Evolutionary conservation across 37 sponge, comb jelly and placozoan species (phyloP).

Genomic region (Chondrilla cf. caribensis): DNA sequence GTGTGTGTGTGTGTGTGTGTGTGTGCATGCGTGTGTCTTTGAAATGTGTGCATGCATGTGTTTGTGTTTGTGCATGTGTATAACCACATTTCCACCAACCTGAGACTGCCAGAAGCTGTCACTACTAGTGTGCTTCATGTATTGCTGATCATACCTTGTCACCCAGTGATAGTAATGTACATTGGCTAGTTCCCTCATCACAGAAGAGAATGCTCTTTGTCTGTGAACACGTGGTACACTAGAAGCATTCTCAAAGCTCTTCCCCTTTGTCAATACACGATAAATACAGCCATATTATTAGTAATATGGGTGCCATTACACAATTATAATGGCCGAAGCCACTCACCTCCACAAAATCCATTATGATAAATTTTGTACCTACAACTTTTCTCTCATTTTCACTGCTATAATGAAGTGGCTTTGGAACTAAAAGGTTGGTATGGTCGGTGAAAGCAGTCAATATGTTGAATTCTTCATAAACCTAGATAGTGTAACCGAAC

Average conservation of each 20-base stretch:
- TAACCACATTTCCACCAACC: no score
- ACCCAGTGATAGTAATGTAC: constrained; percentile 5
- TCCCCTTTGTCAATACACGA: neutral
- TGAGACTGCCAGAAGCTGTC: neutral
- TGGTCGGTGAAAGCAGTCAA: neutral
- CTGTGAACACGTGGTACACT: neutral
- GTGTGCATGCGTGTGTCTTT: no score
- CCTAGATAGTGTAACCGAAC: neutral
- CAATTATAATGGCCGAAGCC: no score
- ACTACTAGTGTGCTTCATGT: neutral
- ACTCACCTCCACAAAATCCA: constrained; percentile 17
- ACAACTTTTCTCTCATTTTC: neutral
- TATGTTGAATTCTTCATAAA: constrained; percentile 1
- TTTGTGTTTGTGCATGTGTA: no score
- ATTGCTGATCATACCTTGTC: neutral
- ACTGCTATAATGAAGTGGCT: neutral
- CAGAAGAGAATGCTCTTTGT: neutral
- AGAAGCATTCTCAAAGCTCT: neutral
- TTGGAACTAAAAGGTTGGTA: neutral
- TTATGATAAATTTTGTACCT: constrained; percentile 4
- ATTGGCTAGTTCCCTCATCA: constrained; percentile 1
- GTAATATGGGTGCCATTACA: no score
- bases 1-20: no score
- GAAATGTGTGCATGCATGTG: no score
- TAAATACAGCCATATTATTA: neutral